Evolutionary conservation across 2,797 vertebrate genomes (phyloP).

Genomic region (Cottoperca gobio): DNA sequence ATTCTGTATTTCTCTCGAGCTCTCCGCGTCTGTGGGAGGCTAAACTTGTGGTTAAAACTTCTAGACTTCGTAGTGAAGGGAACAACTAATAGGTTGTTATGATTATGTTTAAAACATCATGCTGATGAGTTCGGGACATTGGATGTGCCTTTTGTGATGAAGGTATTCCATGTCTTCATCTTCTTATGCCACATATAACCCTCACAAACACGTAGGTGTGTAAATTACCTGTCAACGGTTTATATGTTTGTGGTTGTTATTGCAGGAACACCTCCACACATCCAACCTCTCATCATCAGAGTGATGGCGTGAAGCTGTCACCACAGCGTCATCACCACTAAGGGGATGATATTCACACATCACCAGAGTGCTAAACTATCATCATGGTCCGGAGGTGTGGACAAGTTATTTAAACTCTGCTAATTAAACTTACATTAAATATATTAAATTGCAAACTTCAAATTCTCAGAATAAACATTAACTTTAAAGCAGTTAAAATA

Average conservation of each 20-base stretch:
- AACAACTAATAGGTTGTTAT: conserved; percentile 23
- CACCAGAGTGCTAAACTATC: neutral
- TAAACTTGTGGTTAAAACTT: conserved; percentile 10
- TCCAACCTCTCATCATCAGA: neutral
- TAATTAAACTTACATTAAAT: conserved; percentile 2
- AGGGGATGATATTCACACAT: neutral
- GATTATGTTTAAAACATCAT: conserved; percentile 29
- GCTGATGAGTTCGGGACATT: conserved; percentile 16
- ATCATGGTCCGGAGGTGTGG: neutral
- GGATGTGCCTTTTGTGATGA: conserved; percentile 15
- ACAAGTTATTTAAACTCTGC: neutral
- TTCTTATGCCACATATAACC: neutral
- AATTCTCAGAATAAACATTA: conserved; percentile 1
- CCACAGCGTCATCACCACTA: neutral
- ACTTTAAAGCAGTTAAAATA: neutral
- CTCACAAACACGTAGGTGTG: neutral
- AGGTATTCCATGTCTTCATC: conserved; percentile 1
- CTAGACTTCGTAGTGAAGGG: no score
- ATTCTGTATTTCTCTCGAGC: conserved; percentile 24
- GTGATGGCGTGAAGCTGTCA: neutral
- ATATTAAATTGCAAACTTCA: neutral
- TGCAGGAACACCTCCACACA: neutral
- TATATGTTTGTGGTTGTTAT: neutral
- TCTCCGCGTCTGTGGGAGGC: conserved; percentile 11
- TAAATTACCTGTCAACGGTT: neutral